Conservation (phyloP, 2,888 invertebrate species). For the Metopia argyrocephala region DNA sequence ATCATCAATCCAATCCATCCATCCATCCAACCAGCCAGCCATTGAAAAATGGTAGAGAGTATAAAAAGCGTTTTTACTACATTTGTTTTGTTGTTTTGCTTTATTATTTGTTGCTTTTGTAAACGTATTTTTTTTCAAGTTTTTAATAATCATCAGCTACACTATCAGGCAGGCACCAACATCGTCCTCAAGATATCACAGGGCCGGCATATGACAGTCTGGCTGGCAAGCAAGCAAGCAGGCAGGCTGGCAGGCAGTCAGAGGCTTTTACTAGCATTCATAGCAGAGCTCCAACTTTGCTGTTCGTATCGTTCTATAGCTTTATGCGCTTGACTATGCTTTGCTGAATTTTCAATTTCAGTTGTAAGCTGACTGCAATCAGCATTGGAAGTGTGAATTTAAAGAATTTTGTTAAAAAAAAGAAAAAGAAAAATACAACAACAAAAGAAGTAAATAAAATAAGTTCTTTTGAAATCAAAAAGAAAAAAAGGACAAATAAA, state of each 20-base stretch:
- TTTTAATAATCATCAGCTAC: constrained; percentile 1
- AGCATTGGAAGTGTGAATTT: constrained; percentile 72
- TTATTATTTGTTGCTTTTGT: constrained; percentile 4
- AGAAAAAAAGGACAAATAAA: background rate
- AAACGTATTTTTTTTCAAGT: background rate
- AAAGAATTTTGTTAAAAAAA: constrained; percentile 19
- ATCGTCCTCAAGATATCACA: background rate
- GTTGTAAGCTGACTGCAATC: constrained; percentile 78
- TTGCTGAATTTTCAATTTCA: constrained; percentile 77
- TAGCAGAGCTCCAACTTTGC: constrained; percentile 55
- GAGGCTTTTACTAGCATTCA: constrained; percentile 26
- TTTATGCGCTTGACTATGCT: constrained; percentile 74
- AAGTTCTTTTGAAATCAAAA: background rate
- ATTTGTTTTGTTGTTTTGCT: constrained; percentile 19
- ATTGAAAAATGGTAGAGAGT: constrained; percentile 4
- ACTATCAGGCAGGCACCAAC: constrained; percentile 12
- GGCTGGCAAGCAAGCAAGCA: background rate
- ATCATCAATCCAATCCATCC: constrained; percentile 57
- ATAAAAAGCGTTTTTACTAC: constrained; percentile 5
- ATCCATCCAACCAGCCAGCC: constrained; percentile 49
- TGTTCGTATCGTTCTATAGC: constrained; percentile 34
- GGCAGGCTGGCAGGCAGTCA: constrained; percentile 8
- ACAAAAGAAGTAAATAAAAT: constrained; percentile 14
- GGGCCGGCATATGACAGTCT: background rate
- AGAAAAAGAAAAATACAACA: background rate